A percentile compares a stretch with the other conserved stretches of the same genome.
Conservation (phyloP, 2,888 invertebrate genomes). For the Rutpela maculata region DNA sequence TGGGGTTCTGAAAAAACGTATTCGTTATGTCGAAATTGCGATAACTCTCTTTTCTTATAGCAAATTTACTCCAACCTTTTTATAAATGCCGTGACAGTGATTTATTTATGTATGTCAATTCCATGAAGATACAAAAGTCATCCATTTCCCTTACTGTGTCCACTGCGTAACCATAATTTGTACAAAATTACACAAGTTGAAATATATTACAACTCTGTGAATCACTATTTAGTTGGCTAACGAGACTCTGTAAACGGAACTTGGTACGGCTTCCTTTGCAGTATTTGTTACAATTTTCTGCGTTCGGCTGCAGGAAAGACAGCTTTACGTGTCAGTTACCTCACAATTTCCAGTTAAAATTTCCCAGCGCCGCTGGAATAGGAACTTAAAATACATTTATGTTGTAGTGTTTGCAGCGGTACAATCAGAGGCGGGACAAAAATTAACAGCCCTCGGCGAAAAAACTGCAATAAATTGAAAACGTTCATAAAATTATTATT, state of each 20-base stretch:
- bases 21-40: no score
- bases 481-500: no score
- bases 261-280: constrained; percentile 12
- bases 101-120: no score
- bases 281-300: not conserved
- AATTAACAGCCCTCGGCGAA: no score
- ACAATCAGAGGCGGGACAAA: not conserved
- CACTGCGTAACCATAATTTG: no score
- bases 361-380: constrained; percentile 7
- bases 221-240: not conserved
- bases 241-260: not conserved
- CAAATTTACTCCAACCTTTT: no score
- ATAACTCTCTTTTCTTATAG: no score
- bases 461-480: no score
- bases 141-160: no score
- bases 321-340: constrained; percentile 26
- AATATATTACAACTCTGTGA: not conserved
- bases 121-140: no score
- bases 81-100: no score
- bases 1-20: no score
- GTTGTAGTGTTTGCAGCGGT: not conserved
- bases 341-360: constrained; percentile 23
- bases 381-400: not conserved
- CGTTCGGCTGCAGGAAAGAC: not conserved
- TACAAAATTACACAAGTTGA: not conserved